phyloP scores from a whole-genome alignment of 2,797 vertebrate genomes.

The Phataginus tricuspis region DNA sequence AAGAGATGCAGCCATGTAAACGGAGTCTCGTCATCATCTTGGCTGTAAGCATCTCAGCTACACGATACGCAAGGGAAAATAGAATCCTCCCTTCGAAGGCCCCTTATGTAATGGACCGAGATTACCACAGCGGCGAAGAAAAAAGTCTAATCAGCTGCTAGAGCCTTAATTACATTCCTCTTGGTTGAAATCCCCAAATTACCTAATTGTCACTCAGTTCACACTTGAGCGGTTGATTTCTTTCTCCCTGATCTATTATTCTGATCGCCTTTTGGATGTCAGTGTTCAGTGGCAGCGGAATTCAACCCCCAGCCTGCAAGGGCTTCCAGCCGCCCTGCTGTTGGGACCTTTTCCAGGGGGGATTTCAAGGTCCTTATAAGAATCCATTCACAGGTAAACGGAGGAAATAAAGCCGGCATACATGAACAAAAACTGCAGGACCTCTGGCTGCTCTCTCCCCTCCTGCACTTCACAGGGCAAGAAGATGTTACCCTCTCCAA shows the following conservation, averaged over 20 bases:
- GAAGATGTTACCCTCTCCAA: not conserved
- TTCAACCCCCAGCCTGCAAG: not conserved
- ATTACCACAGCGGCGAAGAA: not conserved
- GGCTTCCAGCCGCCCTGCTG: not conserved
- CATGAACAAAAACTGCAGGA: not conserved
- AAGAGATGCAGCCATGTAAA: not conserved
- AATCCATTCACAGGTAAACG: not conserved
- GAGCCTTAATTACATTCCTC: slow-evolving; percentile 66
- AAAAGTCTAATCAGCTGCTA: slow-evolving; percentile 49
- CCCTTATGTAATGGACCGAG: slow-evolving; percentile 2
- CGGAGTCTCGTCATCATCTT: fast-evolving
- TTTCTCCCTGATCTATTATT: not conserved
- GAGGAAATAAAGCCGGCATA: not conserved
- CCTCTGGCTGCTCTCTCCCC: not conserved
- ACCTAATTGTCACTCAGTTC: slow-evolving; percentile 23
- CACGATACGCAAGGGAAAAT: not conserved
- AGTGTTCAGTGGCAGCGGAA: not conserved
- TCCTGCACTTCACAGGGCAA: not conserved
- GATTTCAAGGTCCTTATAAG: not conserved
- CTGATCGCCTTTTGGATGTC: not conserved
- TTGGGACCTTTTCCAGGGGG: not conserved
- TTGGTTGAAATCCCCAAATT: slow-evolving; percentile 55
- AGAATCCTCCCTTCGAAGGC: not conserved
- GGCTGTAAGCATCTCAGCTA: not conserved
- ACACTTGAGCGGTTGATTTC: not conserved